A percentile compares a stretch with the other conserved stretches of the same genome.
These are phyloP conservation scores for Brachypteracias leptosomus DNA, from an alignment of 2,113 vertebrate genomes.

Conservation along the genomic window DNA sequence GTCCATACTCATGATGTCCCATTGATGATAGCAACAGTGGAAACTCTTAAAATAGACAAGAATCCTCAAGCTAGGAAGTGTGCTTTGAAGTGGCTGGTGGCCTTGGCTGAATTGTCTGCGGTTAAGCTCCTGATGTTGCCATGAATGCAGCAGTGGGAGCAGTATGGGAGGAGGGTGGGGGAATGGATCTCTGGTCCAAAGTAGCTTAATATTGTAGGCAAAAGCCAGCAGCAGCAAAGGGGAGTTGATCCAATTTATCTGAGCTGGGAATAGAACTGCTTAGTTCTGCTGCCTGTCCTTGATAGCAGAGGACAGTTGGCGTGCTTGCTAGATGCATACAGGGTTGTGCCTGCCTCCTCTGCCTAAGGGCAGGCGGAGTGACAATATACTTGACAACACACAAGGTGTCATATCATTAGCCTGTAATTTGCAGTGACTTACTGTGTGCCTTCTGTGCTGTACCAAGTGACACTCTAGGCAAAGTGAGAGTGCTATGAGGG, in stretches of 20 bases:
- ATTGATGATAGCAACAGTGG: conserved; percentile 9
- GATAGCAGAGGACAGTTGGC: neutral
- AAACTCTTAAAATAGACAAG: neutral
- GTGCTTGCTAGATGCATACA: neutral
- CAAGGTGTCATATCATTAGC: conserved; percentile 30
- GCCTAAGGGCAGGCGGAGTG: neutral
- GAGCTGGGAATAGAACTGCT: neutral
- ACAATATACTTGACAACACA: neutral
- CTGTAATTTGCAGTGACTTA: conserved; percentile 12
- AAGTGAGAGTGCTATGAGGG: neutral
- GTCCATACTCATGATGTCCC: neutral
- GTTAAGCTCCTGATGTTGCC: conserved; percentile 49
- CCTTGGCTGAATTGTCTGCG: neutral
- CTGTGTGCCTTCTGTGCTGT: neutral
- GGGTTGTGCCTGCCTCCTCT: neutral
- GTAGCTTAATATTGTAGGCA: conserved; percentile 33
- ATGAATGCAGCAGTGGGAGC: conserved; percentile 25
- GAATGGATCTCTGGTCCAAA: conserved; percentile 4
- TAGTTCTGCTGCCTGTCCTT: conserved; percentile 15
- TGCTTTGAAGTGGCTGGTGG: conserved; percentile 44
- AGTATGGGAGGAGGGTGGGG: neutral
- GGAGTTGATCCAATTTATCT: conserved; percentile 20
- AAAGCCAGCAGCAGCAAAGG: conserved; percentile 17
- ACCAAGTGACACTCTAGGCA: neutral
- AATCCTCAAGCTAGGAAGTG: conserved; percentile 2